Conservation (phyloP, 2,797 vertebrate species). For the Malacoraja senta region DNA sequence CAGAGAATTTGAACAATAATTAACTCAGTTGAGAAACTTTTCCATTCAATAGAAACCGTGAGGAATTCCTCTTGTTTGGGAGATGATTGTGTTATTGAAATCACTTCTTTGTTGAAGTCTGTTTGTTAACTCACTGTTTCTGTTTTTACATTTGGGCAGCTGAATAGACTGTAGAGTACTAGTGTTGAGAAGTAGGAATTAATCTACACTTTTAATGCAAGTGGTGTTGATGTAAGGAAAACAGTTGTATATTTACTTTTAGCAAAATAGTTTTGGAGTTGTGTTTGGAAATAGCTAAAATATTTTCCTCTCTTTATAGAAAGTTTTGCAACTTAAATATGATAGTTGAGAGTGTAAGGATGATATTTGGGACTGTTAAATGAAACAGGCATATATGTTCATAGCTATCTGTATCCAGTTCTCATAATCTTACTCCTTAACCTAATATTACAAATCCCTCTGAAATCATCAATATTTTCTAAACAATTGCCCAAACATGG, state of each 20-base stretch:
- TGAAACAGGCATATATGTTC: not conserved
- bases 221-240: not conserved
- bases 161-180: not conserved
- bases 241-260: not conserved
- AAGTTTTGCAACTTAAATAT: not conserved
- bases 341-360: not conserved
- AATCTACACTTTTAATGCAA: not conserved
- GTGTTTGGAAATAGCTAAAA: not conserved
- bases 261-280: not conserved
- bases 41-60: not conserved
- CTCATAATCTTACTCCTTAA: not conserved
- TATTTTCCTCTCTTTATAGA: not conserved
- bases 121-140: not conserved
- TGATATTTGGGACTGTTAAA: not conserved
- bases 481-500: not conserved
- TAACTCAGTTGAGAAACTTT: not conserved
- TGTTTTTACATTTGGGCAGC: not conserved
- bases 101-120: not conserved
- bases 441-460: not conserved
- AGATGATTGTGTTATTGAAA: not conserved
- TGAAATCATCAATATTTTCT: not conserved
- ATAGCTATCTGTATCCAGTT: not conserved
- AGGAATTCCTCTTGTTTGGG: not conserved
- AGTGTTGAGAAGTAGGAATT: not conserved
- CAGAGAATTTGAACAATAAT: not conserved